phyloP scores from a whole-genome alignment of 2,797 vertebrate genomes.

The Naso thynnoides region DNA sequence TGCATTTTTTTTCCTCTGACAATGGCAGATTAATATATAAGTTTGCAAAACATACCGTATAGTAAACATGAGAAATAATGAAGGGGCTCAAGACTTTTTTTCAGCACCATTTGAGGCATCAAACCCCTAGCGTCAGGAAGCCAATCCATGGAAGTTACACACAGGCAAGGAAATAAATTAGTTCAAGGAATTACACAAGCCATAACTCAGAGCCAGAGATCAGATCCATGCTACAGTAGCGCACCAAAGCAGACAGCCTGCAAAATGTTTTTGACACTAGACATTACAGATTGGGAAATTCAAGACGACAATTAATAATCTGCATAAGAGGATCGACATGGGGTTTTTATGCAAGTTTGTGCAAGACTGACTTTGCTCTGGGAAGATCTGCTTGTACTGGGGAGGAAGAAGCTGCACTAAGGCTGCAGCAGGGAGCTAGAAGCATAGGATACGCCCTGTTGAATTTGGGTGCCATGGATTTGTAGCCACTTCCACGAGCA shows the following conservation, averaged over 20 bases:
- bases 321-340: conserved; percentile 11
- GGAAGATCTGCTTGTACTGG: conserved; percentile 22
- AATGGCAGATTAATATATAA: not conserved
- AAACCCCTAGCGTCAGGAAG: conserved; percentile 2
- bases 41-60: not conserved
- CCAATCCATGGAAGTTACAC: conserved; percentile 21
- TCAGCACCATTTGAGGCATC: conserved; percentile 26
- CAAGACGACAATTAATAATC: conserved; percentile 43
- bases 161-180: conserved; percentile 31
- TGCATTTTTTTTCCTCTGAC: not conserved
- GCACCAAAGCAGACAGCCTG: conserved; percentile 45
- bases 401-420: conserved; percentile 34
- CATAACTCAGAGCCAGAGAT: conserved; percentile 41
- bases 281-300: conserved; percentile 28
- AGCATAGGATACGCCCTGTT: conserved; percentile 65
- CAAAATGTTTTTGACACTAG: conserved; percentile 18
- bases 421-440: conserved; percentile 43
- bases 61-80: conserved; percentile 17
- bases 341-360: conserved; percentile 24
- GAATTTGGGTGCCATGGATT: conserved; percentile 67
- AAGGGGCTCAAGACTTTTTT: conserved; percentile 12
- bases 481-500: conserved; percentile 65
- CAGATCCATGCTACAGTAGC: conserved; percentile 30
- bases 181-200: conserved; percentile 24
- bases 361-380: conserved; percentile 45